Conservation (phyloP, 2,888 invertebrate genomes). For the Smittia aterrima region DNA sequence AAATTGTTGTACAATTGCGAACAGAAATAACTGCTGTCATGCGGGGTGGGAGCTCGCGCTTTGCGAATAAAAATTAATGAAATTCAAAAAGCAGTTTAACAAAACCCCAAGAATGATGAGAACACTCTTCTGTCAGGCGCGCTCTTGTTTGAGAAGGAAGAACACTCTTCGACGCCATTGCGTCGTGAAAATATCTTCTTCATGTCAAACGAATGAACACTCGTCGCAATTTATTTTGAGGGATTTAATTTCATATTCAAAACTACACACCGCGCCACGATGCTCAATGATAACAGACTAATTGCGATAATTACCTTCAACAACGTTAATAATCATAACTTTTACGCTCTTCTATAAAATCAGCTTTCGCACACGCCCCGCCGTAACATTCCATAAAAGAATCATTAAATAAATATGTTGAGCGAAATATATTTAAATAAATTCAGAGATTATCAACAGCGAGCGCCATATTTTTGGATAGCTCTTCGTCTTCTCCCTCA, state of each 20-base stretch:
- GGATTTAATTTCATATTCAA: not conserved
- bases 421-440: slow-evolving; percentile 38
- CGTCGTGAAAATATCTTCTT: not conserved
- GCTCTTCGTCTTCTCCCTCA: not conserved
- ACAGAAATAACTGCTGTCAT: slow-evolving; percentile 2
- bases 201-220: not conserved
- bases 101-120: slow-evolving; percentile 35
- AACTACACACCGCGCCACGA: not conserved
- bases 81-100: slow-evolving; percentile 39
- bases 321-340: slow-evolving; percentile 36
- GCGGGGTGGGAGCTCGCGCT: not conserved
- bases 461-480: slow-evolving; percentile 30
- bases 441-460: slow-evolving; percentile 40
- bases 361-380: not conserved
- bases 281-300: slow-evolving; percentile 34
- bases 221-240: too few relatives aligned
- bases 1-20: slow-evolving; percentile 38
- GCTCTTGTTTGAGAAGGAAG: too few relatives aligned
- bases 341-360: not conserved
- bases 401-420: slow-evolving; percentile 41
- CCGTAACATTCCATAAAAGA: slow-evolving; percentile 30
- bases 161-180: slow-evolving; percentile 5
- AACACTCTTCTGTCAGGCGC: not conserved
- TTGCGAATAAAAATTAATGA: slow-evolving; percentile 27
- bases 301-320: slow-evolving; percentile 36